Evolutionary conservation across 2,113 vertebrate genomes (phyloP), one percentile per base, ranked within the genome.

Genomic region (Paradisaea rubra): DNA sequence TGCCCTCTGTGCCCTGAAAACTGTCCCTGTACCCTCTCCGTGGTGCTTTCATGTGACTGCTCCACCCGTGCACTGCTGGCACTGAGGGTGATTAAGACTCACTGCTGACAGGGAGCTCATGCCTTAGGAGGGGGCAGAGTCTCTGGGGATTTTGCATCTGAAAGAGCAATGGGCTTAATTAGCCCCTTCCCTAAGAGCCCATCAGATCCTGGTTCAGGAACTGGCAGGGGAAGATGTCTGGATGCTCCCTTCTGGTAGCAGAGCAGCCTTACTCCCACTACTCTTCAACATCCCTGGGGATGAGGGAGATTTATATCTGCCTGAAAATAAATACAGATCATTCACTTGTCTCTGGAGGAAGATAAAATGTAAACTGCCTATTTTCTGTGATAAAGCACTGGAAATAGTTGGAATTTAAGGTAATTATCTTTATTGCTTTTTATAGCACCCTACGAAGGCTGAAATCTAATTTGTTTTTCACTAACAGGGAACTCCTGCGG

Each of bases 351-450:
- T 94, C 88, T 71, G 72, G 82, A 90, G 95, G 91, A 88, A 78
- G 72, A 93, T 94, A 66, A 95, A 90, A 84, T 20, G 23, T 86
- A 49, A 90, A 72, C 79, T 71, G 23, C 81, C 91, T 88, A 4
- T 91, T 86, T 95, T 90, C 79, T 90, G 10, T 91, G 90, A 83
- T 95, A 88, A 89, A 88, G 76, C 49, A 42, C 85, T 95, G 82
- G 69, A 95, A 95, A 95, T 94, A 81, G 91, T 86, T 90, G 73
- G 76, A 63, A 95, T 95, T 95, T 82, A 91, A 97, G 96, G 88
- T 97, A 88, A 94, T 94, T 81, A 84, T 95, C 91, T 91, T 95
- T 83, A 94, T 94, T 89, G 91, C 88, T 84, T 94, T 95, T 94
- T 93, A 90, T 94, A 93, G 86, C 93, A 68, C 88, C 85, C 76